These are phyloP conservation scores for Macroteleia sp. DNA, from an alignment of 2,888 invertebrate genomes.

Conservation along the genomic window DNA sequence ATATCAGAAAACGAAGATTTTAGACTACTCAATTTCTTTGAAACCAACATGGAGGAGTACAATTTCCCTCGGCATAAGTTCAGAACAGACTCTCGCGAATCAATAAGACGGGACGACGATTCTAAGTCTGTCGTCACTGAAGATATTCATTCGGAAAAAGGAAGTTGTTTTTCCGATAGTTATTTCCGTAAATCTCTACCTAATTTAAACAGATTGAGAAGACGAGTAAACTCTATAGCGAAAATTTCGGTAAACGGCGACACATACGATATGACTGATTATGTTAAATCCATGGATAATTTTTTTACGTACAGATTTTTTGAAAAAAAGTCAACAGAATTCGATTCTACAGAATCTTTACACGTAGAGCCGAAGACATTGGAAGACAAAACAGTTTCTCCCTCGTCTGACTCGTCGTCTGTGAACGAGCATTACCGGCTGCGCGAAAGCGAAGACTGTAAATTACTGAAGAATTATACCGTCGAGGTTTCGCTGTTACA, in stretches of 20 bases:
- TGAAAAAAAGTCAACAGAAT: no score
- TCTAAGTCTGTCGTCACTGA: constrained; percentile 23
- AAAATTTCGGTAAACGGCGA: constrained; percentile 64
- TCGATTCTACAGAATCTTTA: constrained; percentile 58
- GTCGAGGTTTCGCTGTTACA: constrained; percentile 69
- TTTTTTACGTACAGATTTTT: no score
- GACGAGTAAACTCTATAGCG: constrained; percentile 32
- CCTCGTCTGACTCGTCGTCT: constrained; percentile 70
- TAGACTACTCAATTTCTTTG: constrained; percentile 36
- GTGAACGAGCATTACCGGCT: constrained; percentile 67
- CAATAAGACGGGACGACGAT: constrained; percentile 42
- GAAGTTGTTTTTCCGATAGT: neutral
- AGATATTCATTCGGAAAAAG: constrained; percentile 15
- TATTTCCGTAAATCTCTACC: constrained; percentile 65
- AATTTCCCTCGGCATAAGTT: constrained; percentile 21
- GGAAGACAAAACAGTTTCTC: constrained; percentile 48
- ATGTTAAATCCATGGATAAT: constrained; percentile 25
- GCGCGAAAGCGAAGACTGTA: constrained; percentile 67
- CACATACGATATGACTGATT: constrained; percentile 37
- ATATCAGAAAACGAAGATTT: constrained; percentile 36
- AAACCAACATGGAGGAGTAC: constrained; percentile 53
- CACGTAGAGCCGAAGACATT: constrained; percentile 9
- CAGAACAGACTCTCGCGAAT: constrained; percentile 12
- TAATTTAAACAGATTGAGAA: constrained; percentile 37
- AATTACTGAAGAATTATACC: constrained; percentile 68